Percentiles rank a stretch among this genome's conserved stretches.
Evolutionary conservation across 2,888 invertebrate species (phyloP).

Genomic region (Orthonychiurus folsomi): DNA sequence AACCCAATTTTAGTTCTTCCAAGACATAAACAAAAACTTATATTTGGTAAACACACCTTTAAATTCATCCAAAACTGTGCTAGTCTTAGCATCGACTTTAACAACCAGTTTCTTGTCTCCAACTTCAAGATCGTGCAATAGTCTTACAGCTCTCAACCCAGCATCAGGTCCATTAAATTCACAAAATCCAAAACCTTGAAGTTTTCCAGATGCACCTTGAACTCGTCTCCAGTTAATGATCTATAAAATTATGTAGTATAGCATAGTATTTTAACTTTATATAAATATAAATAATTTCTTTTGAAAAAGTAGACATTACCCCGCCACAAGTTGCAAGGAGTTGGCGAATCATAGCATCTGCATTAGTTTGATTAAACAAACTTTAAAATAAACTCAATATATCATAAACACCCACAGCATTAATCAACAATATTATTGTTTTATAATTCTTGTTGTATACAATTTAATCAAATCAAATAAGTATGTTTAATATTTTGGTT

Average conservation of each 20-base stretch:
- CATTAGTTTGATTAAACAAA: too few relatives aligned
- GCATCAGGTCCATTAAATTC: conserved; percentile 94
- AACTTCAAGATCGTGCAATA: conserved; percentile 85
- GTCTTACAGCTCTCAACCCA: conserved; percentile 81
- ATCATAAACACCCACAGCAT: too few relatives aligned
- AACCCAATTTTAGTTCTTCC: background rate
- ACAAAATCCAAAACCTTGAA: conserved; percentile 83
- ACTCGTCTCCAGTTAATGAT: conserved; percentile 96
- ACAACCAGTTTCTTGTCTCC: conserved; percentile 90
- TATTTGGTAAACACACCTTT: conserved; percentile 48
- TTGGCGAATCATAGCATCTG: conserved; percentile 86
- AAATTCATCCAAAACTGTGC: conserved; percentile 84
- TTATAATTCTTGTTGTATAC: too few relatives aligned
- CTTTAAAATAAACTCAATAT: too few relatives aligned
- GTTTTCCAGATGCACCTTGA: conserved; percentile 57
- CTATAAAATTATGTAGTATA: too few relatives aligned
- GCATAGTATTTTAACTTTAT: too few relatives aligned
- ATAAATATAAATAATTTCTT: too few relatives aligned
- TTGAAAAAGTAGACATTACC: too few relatives aligned
- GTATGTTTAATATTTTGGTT: too few relatives aligned
- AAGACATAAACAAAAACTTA: background rate
- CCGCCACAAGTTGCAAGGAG: conserved; percentile 87
- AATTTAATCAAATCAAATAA: too few relatives aligned
- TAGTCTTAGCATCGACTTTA: conserved; percentile 95
- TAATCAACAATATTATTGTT: too few relatives aligned